Base-by-base conservation (phyloP, 92 coral and sea anemone genomes). In the Galaxea fascicularis region DNA sequence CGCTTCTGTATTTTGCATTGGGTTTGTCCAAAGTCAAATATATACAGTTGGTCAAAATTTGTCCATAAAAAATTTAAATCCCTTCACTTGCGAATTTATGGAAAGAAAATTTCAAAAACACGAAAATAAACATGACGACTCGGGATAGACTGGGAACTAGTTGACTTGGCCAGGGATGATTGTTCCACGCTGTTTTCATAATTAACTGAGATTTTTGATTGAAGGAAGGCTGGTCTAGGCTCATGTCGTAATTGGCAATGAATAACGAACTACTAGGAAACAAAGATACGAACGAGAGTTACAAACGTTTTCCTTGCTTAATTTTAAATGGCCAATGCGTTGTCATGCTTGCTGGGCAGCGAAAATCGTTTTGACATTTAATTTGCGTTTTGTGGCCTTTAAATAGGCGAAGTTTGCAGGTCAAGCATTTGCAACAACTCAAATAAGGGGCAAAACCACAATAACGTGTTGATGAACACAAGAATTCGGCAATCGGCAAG, bases 71-170 rank as follows among this genome's bases (percentile, higher is more conserved):
- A 2, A 35, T 35, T 35, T 2, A 35, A 35, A 66, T 66, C 44
- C 21, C 15, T 0, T 27, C 49, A 28, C 46, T 30, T 66, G 46
- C 49, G 4, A 66, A 66, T 66, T 28, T 66, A 66, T 46, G 72
- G 72, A 29, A 27, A 27, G 72, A 27, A 66, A 66, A 66, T 4
- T 66, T 0, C 28, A 4, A 27, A 66, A 66, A 9, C 2, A 27
- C 46, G 49, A 28, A 27, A 18, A 14, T 29, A 66, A 10, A 12
- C 46, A 27, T 10, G 17, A 49, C 10, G 13, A 63, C 35, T 63
- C 39, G 68, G 68, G 68, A 21, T 26, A 63, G 68, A 63, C 68
- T 63, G 68, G 68, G 68, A 63, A 21, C 68, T 63, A 63, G 39
- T 63, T 63, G 68, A 49, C 11, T 49, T 49, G 54, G 54, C 10